Evolutionary conservation across 2,888 invertebrate genomes (phyloP).

Genomic region (Thymelicus acteon): DNA sequence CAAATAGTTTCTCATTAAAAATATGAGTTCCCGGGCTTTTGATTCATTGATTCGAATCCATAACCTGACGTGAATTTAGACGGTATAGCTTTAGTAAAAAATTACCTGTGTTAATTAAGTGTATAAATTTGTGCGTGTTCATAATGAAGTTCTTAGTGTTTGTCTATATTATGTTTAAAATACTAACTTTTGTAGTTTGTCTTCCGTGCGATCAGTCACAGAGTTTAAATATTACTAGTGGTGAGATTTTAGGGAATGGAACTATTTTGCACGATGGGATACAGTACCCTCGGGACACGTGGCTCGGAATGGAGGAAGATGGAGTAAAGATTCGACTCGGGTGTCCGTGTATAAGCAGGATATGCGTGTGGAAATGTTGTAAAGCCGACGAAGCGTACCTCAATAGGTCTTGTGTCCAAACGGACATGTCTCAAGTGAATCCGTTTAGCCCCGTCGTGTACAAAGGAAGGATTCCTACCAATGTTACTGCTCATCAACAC

Average conservation of each 20-base stretch:
- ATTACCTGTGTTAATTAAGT: neutral
- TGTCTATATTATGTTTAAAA: slow-evolving; percentile 43
- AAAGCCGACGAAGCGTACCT: slow-evolving; percentile 52
- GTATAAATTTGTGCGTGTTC: neutral
- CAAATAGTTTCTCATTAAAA: slow-evolving; percentile 24
- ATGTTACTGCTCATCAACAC: slow-evolving; percentile 54
- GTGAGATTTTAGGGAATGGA: slow-evolving; percentile 56
- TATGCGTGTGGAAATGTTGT: slow-evolving; percentile 74
- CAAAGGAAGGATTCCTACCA: slow-evolving; percentile 54
- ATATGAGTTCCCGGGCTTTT: slow-evolving; percentile 18
- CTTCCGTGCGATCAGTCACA: slow-evolving; percentile 61
- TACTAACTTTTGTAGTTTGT: slow-evolving; percentile 46
- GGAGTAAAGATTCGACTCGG: slow-evolving; percentile 54
- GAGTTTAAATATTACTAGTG: slow-evolving; percentile 67
- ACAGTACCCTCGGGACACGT: slow-evolving; percentile 59
- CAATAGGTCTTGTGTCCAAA: slow-evolving; percentile 54
- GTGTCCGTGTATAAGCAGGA: slow-evolving; percentile 69
- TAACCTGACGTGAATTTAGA: neutral
- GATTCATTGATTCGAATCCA: slow-evolving; percentile 13
- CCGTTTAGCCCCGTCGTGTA: slow-evolving; percentile 69
- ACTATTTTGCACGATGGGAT: slow-evolving; percentile 62
- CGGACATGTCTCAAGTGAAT: slow-evolving; percentile 53
- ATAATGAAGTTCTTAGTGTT: slow-evolving; percentile 54
- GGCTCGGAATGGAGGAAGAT: slow-evolving; percentile 61
- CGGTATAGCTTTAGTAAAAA: neutral